Conservation (phyloP, 2,113 vertebrate genomes). For the Cheirogaleus medius region DNA sequence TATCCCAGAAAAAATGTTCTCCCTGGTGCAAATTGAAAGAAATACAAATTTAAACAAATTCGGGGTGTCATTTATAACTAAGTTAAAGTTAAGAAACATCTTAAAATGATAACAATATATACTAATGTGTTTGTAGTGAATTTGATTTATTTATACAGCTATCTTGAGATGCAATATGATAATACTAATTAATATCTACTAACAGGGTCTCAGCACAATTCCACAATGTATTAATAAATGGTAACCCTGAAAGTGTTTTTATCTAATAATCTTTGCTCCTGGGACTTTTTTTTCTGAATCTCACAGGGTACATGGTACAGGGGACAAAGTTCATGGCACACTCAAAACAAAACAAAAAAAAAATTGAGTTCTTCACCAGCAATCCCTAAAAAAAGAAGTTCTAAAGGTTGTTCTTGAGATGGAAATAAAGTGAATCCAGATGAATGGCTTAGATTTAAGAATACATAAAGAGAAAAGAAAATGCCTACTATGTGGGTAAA, state of each 20-base stretch:
- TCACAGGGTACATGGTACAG: background rate
- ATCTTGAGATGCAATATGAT: background rate
- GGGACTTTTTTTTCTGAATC: background rate
- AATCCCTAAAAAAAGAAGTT: background rate
- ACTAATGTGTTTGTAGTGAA: background rate
- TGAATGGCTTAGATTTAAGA: background rate
- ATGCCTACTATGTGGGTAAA: background rate
- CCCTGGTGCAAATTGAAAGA: background rate
- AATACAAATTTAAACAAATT: slow-evolving; percentile 29
- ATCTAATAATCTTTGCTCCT: background rate
- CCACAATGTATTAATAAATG: background rate
- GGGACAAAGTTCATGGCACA: background rate
- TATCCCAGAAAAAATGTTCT: background rate
- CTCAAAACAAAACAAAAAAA: background rate
- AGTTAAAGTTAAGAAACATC: slow-evolving; percentile 4
- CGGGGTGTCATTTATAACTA: background rate
- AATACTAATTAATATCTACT: background rate
- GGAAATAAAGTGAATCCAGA: background rate
- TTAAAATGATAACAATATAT: background rate
- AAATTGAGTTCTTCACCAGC: background rate
- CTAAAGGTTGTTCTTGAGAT: background rate
- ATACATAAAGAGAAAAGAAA: background rate
- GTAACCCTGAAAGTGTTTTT: background rate
- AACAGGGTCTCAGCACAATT: background rate
- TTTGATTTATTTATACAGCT: slow-evolving; percentile 3